Conservation (phyloP, 2,888 invertebrate species). For the Andrena chrysosceles region DNA sequence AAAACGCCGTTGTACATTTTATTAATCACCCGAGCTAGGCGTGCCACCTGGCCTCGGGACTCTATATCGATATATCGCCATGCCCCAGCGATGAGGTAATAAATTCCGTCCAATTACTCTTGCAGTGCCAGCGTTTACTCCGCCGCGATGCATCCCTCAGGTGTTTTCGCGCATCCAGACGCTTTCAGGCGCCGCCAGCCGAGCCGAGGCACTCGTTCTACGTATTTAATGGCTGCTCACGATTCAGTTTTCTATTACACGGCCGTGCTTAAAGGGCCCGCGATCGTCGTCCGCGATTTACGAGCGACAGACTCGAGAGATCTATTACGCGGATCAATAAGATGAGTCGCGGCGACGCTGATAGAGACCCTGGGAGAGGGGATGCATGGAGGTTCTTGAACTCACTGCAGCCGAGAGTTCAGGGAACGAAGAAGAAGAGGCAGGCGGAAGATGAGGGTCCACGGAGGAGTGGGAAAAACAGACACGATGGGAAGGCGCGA, state of each 20-base stretch:
- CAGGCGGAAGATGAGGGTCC: slow-evolving; percentile 1
- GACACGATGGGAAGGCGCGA: slow-evolving; percentile 18
- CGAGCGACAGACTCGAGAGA: slow-evolving; percentile 44
- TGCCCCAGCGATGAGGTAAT: slow-evolving; percentile 49
- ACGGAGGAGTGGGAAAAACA: slow-evolving; percentile 2
- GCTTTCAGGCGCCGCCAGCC: not conserved
- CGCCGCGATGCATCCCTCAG: slow-evolving; percentile 30
- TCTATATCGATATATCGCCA: slow-evolving; percentile 48
- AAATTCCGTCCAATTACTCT: slow-evolving; percentile 63
- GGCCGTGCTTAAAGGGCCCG: slow-evolving; percentile 25
- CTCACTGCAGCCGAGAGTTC: slow-evolving; percentile 1
- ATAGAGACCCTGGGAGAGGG: slow-evolving; percentile 6
- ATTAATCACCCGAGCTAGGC: slow-evolving; percentile 44
- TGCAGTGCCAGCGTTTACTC: slow-evolving; percentile 2
- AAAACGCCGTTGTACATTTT: slow-evolving; percentile 44
- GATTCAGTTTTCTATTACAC: slow-evolving; percentile 46
- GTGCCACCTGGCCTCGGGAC: slow-evolving; percentile 38
- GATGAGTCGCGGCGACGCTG: slow-evolving; percentile 20
- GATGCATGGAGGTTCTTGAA: slow-evolving; percentile 50
- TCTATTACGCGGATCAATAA: slow-evolving; percentile 60
- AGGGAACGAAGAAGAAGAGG: not conserved
- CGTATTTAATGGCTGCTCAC: slow-evolving; percentile 4
- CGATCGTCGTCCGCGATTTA: slow-evolving; percentile 54
- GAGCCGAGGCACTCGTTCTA: not conserved
- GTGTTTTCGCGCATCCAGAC: not conserved